phyloP scores from a whole-genome alignment of 2,888 invertebrate species.

The Drosophila stalkeri region DNA sequence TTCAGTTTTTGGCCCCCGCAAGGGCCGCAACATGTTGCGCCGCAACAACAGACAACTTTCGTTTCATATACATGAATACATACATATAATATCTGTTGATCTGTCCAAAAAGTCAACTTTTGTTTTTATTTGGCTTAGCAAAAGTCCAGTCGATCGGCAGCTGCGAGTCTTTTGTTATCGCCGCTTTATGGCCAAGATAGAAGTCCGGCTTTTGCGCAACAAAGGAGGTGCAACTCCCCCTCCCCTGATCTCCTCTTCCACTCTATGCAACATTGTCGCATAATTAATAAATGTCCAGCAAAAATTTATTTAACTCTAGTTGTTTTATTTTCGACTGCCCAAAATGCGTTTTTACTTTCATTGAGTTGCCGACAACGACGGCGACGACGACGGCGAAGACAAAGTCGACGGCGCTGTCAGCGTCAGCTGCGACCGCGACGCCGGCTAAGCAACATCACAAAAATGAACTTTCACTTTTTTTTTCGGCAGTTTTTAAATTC shows the following conservation, averaged over 20 bases:
- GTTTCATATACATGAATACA: constrained; percentile 52
- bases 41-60: constrained; percentile 77
- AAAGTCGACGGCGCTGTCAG: constrained; percentile 19
- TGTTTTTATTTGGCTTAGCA: constrained; percentile 40
- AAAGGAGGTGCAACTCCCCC: constrained; percentile 50
- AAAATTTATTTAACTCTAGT: constrained; percentile 48
- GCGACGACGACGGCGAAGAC: constrained; percentile 15
- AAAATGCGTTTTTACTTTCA: constrained; percentile 82
- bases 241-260: background rate
- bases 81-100: constrained; percentile 6
- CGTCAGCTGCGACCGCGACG: constrained; percentile 29
- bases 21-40: constrained; percentile 51
- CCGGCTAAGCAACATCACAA: constrained; percentile 74
- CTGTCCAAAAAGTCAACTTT: constrained; percentile 44
- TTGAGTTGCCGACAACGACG: constrained; percentile 59
- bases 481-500: constrained; percentile 84
- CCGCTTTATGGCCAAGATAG: constrained; percentile 59
- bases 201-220: constrained; percentile 51
- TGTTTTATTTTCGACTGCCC: constrained; percentile 41
- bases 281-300: constrained; percentile 63
- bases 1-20: constrained; percentile 57
- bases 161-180: constrained; percentile 57
- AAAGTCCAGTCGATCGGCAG: constrained; percentile 41
- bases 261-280: constrained; percentile 59
- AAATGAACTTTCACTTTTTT: constrained; percentile 84